Base-by-base conservation (phyloP, 2,113 vertebrate species). In the Actinemys pallida region DNA sequence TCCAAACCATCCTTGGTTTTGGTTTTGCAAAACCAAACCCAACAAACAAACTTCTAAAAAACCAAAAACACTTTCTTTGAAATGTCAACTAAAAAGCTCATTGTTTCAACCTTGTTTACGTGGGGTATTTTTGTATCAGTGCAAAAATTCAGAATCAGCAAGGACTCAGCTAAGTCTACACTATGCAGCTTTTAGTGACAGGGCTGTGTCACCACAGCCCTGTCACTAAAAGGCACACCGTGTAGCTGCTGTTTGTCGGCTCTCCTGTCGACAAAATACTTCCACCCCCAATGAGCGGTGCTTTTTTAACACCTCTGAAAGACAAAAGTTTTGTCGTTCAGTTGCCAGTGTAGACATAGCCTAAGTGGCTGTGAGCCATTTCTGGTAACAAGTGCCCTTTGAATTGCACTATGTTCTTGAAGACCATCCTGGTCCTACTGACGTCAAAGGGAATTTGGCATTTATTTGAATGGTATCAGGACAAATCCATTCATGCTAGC, bases 1-100 rank as follows among this genome's bases (percentile, higher is more conserved):
- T 72, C 65, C 65, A 72, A 72, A 72, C 65, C 65, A 72, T 72
- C n/a, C 35, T 72, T 39, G 65, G 65, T 11, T 72, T 72, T 72
- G 65, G 17, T 72, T 72, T 72, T 72, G 8, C 65, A 72, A 72
- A 22, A 72, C 65, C 35, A n/a, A 69, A 69, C 35, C 35, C 35
- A 72, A 39, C 65, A 69, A 69, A 69, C 53, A 50, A 76, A 76
- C 54, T 88, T 93, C 56, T 86, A 90, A 75, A 81, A 59, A 90
- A 93, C 22, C 53, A 84, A 81, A 96, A 57, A 52, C 80, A 54
- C 88, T 95, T 93, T 7, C 54, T 93, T 93, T 92, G 65, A 84
- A 94, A 92, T 85, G 39, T 92, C 76, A 62, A 80, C 47, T 42
- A 81, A 83, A 25, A 81, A 83, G 62, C 92, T 94, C 80, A 84